Base-by-base conservation (phyloP, 2,888 invertebrate species). In the Lottia gigantea region DNA sequence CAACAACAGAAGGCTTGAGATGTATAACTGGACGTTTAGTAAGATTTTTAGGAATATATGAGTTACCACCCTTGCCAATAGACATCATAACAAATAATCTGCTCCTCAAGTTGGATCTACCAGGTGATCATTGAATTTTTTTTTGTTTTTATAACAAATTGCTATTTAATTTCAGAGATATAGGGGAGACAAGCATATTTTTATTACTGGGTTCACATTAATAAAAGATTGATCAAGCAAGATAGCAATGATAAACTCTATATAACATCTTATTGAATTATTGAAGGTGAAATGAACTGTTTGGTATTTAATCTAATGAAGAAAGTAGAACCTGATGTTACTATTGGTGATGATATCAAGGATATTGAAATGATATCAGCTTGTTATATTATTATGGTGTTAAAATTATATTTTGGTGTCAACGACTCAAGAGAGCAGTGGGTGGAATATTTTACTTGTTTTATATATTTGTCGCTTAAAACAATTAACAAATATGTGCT, bases 41-140 rank as follows among this genome's bases (percentile, higher is more conserved):
- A 3, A 31, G 26, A 15, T 80, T 71, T 40, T 73, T 82, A 11
- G 72, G 63, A 1, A 46, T 81, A 4, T 26, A 64, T 11, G 66
- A 73, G n/a, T 67, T 80, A 19, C 80, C 79, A 25, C 66, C 67
- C 11, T 69, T 79, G 26, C 77, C 78, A n/a, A 64, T 82, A 14
- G 26, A 64, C 11, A 69, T 74, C 31, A 68, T 82, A 3, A 66
- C 78, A 62, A 76, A 77, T 62, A 78, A 75, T 61, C 80, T 76
- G 40, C 72, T 82, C 25, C 67, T 80, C 15, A 67, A 67, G 25
- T 65, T 83, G 11, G 76, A 81, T 64, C 70, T 83, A n/a, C 83
- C 83, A 75, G 80, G 83, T 83, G 74, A 49, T 62, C 49, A 31
- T 7, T 68, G 12, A 19, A 12, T 55, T 55, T 40, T 40, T 1